phyloP scores from a whole-genome alignment of 2,888 invertebrate genomes.

The Limnephilus rhombicus region DNA sequence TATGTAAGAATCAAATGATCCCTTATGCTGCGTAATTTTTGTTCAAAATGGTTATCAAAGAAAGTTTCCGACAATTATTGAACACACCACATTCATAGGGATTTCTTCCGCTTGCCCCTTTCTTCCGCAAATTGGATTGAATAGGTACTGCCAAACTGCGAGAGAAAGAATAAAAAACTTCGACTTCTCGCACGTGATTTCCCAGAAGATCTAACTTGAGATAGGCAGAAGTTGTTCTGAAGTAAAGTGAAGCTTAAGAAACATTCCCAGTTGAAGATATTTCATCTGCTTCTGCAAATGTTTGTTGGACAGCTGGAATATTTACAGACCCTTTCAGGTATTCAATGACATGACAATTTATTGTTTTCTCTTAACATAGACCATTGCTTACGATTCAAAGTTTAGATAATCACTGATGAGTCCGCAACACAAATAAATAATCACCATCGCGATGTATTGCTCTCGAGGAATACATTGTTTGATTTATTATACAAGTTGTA shows the following conservation, averaged over 20 bases:
- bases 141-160: neutral
- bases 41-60: neutral
- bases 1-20: neutral
- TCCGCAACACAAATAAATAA: too few species aligned
- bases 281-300: neutral
- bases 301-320: neutral
- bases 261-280: neutral
- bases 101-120: neutral
- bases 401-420: neutral
- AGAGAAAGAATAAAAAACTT: neutral
- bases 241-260: neutral
- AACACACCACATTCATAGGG: neutral
- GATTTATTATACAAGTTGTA: too few species aligned
- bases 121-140: constrained; percentile 1
- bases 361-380: neutral
- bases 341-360: neutral
- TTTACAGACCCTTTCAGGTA: neutral
- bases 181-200: constrained; percentile 27
- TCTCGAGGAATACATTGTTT: too few species aligned
- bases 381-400: neutral
- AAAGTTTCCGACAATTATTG: neutral
- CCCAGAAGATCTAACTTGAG: constrained; percentile 26
- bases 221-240: constrained; percentile 9
- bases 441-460: too few species aligned
- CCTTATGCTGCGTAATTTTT: neutral